Conservation (phyloP, 2,888 invertebrate genomes). For the Deroplatys truncata region DNA sequence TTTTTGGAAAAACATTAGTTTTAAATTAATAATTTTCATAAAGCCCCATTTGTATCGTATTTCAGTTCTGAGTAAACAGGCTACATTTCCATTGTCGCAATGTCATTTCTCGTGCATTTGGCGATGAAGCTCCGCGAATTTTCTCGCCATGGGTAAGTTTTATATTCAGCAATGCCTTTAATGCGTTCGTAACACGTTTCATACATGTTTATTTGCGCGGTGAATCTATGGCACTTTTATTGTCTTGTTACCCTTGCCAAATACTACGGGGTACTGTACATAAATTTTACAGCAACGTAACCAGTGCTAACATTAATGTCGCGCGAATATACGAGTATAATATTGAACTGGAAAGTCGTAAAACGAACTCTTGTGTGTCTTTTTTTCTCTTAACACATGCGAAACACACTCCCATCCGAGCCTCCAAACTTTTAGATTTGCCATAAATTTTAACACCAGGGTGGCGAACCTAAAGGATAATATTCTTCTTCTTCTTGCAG, state of each 20-base stretch:
- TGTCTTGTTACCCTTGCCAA: not conserved
- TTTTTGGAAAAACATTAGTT: no score
- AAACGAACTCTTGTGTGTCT: not conserved
- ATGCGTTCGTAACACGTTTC: not conserved
- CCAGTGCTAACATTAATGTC: not conserved
- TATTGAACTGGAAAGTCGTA: constrained; percentile 4
- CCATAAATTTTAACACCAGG: not conserved
- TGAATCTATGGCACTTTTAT: not conserved
- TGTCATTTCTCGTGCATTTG: not conserved
- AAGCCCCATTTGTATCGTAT: no score
- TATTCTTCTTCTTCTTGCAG: not conserved
- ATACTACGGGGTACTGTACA: not conserved
- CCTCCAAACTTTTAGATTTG: not conserved
- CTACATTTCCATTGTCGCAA: no score
- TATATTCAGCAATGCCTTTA: not conserved
- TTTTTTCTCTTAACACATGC: not conserved
- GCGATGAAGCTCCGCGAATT: not conserved
- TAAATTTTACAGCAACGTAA: constrained; percentile 2
- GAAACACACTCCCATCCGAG: not conserved
- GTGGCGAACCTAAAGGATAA: not conserved
- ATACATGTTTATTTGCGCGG: not conserved
- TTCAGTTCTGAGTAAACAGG: no score
- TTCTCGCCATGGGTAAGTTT: not conserved
- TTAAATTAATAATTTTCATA: no score
- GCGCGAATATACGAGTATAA: not conserved